Evolutionary conservation across 2,888 invertebrate genomes (phyloP).

Genomic region (Diachrysia chrysitis): DNA sequence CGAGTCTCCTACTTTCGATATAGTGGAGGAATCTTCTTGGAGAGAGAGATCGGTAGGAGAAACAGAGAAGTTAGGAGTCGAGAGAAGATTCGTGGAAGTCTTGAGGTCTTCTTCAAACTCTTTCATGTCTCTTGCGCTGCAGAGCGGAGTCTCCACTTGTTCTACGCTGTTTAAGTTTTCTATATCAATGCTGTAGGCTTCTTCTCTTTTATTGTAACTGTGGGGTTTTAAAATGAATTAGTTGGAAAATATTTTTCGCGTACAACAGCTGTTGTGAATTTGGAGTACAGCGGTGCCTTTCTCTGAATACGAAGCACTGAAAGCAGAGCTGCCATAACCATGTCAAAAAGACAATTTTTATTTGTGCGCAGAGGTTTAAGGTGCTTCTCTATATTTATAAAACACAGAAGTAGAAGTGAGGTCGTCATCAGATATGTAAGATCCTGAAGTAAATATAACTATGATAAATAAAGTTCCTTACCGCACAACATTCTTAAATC

Average conservation of each 20-base stretch:
- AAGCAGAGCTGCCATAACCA: too few species aligned
- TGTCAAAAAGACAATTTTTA: too few species aligned
- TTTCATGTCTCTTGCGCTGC: constrained; percentile 92
- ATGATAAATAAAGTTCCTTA: constrained; percentile 67
- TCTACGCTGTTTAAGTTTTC: constrained; percentile 91
- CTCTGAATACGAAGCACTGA: too few species aligned
- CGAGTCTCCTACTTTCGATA: constrained; percentile 67
- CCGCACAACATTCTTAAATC: constrained; percentile 92
- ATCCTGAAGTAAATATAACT: too few species aligned
- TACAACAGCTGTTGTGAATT: too few species aligned
- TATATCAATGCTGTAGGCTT: constrained; percentile 90
- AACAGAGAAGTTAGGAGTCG: constrained; percentile 68
- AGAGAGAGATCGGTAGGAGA: constrained; percentile 72
- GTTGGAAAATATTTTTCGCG: too few species aligned
- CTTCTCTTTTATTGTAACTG: constrained; percentile 89
- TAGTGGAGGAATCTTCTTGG: constrained; percentile 69
- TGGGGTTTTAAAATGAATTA: constrained; percentile 20
- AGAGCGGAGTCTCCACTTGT: constrained; percentile 92
- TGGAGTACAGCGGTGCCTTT: too few species aligned
- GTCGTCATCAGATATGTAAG: too few species aligned
- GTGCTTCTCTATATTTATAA: too few species aligned
- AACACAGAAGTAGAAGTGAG: too few species aligned
- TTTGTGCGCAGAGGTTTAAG: too few species aligned
- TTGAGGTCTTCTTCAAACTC: constrained; percentile 79
- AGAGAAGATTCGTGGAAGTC: constrained; percentile 69